phyloP scores from a whole-genome alignment of 92 coral and sea anemone species.

The Palythoa caribaeorum region DNA sequence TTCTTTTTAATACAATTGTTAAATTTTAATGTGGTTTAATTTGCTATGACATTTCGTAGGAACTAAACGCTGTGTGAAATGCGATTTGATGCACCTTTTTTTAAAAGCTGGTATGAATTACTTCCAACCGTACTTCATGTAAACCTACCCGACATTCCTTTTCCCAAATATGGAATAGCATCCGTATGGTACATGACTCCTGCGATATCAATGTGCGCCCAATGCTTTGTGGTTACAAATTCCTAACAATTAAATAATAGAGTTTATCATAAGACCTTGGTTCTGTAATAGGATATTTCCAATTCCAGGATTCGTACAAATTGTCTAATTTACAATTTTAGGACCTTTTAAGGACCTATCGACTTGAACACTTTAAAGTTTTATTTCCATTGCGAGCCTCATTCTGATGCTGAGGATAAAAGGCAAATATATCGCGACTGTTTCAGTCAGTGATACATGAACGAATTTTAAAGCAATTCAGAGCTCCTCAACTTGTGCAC shows the following conservation, averaged over 20 bases:
- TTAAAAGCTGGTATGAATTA: neutral
- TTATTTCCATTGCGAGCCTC: no score
- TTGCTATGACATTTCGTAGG: no score
- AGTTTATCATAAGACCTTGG: neutral
- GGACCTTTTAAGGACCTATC: no score
- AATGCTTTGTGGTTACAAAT: slow-evolving; percentile 81
- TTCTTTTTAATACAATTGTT: no score
- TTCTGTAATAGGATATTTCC: neutral
- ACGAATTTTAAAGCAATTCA: no score
- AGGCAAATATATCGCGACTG: no score
- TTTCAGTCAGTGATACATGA: no score
- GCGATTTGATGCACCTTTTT: neutral
- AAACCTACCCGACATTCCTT: slow-evolving; percentile 93
- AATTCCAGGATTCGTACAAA: neutral
- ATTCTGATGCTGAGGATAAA: no score
- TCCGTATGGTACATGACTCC: slow-evolving; percentile 92
- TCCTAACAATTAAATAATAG: slow-evolving; percentile 64
- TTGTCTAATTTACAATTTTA: no score
- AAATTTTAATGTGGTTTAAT: no score
- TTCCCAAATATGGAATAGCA: slow-evolving; percentile 91
- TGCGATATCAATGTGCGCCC: slow-evolving; percentile 99
- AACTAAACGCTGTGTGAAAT: neutral
- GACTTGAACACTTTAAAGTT: no score
- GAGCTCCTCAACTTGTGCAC: no score
- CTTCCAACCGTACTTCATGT: neutral